Conservation (phyloP, 2,888 invertebrate genomes). For the Anodontia alba region DNA sequence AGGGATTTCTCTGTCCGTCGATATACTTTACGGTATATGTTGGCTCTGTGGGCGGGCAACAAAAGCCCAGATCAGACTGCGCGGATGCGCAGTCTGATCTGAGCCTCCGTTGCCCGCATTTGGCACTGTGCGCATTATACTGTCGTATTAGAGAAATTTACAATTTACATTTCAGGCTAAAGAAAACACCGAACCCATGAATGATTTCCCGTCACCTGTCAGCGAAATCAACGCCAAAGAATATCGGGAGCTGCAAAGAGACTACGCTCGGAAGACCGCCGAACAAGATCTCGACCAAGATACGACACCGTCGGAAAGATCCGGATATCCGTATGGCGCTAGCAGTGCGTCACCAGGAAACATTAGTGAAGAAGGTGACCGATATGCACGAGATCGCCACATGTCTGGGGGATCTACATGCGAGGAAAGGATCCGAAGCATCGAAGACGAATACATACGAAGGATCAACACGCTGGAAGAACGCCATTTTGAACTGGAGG, state of each 20-base stretch:
- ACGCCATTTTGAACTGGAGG: constrained; percentile 56
- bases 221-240: constrained; percentile 19
- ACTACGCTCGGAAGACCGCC: neutral
- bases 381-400: neutral
- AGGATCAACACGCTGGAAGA: constrained; percentile 51
- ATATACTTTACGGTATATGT: too few relatives aligned
- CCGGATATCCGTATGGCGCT: neutral
- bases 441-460: constrained; percentile 60
- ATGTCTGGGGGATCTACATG: neutral
- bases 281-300: neutral
- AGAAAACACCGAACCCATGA: neutral
- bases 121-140: too few relatives aligned
- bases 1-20: too few relatives aligned
- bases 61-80: too few relatives aligned
- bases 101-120: too few relatives aligned
- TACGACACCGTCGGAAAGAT: neutral
- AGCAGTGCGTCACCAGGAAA: neutral
- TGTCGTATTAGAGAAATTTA: too few relatives aligned
- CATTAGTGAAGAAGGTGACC: neutral
- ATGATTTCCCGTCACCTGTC: constrained; percentile 15
- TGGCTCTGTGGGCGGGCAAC: too few relatives aligned
- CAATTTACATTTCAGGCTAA: constrained; percentile 22
- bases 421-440: constrained; percentile 51
- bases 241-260: constrained; percentile 1
- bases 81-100: too few relatives aligned